Evolutionary conservation across 1,140 invertebrate genomes (phyloP).

Genomic region (Manduca sexta): DNA sequence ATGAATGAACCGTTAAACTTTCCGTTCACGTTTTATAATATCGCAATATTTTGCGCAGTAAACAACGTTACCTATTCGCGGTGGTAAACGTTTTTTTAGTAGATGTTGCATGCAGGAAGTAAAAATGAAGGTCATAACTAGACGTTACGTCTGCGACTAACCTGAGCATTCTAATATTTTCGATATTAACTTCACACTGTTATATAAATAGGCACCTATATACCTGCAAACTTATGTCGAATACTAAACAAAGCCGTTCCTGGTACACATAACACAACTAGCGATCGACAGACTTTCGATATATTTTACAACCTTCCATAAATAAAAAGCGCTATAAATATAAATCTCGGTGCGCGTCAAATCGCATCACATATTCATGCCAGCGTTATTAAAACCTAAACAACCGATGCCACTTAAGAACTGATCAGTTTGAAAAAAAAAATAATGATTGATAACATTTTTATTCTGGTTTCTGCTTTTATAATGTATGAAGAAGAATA

Average conservation of each 20-base stretch:
- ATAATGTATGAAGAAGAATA: background rate
- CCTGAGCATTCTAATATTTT: too few relatives aligned
- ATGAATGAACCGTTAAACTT: constrained; percentile 1
- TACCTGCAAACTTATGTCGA: too few relatives aligned
- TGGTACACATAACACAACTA: constrained; percentile 10
- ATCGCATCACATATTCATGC: constrained; percentile 57
- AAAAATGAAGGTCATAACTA: too few relatives aligned
- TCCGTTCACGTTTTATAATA: too few relatives aligned
- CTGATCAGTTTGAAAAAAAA: constrained; percentile 6
- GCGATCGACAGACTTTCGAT: constrained; percentile 33
- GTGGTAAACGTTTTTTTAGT: too few relatives aligned
- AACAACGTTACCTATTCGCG: too few relatives aligned
- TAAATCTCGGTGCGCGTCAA: constrained; percentile 62
- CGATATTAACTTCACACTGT: too few relatives aligned
- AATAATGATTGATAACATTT: background rate
- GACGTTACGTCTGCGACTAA: too few relatives aligned
- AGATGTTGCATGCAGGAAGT: too few relatives aligned
- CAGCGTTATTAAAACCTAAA: constrained; percentile 32
- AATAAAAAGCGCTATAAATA: constrained; percentile 61
- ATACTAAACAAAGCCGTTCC: background rate
- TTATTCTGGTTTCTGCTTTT: background rate
- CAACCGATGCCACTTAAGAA: constrained; percentile 28
- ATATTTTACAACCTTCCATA: constrained; percentile 55
- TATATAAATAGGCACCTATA: too few relatives aligned
- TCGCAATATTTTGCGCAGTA: too few relatives aligned